Conservation (phyloP, 2,797 vertebrate species). For the Dermochelys coriacea region DNA sequence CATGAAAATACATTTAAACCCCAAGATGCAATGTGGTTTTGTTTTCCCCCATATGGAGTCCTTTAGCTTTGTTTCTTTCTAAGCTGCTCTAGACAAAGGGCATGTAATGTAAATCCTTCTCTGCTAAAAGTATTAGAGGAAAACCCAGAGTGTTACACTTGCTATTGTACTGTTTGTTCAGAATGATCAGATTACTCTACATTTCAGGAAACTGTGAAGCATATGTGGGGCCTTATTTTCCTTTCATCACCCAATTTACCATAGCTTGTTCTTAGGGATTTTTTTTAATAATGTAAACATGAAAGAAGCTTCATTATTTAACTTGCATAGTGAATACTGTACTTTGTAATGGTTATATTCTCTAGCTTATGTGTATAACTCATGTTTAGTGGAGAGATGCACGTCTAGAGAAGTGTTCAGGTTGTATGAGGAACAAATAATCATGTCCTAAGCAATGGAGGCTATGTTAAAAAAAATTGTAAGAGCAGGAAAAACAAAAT, state of each 20-base stretch:
- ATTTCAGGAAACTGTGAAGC: neutral
- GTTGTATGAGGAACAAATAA: neutral
- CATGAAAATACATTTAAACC: neutral
- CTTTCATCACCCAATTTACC: neutral
- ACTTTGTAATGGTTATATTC: accelerated
- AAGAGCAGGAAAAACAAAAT: neutral
- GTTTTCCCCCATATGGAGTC: neutral
- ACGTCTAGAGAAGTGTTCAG: neutral
- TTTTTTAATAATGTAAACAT: neutral
- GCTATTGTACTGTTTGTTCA: neutral
- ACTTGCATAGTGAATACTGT: neutral
- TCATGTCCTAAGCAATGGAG: neutral
- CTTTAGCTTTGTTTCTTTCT: neutral
- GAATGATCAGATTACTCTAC: neutral
- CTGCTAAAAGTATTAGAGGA: neutral
- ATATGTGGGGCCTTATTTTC: neutral
- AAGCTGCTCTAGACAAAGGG: neutral
- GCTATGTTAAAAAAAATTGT: neutral
- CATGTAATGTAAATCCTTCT: neutral
- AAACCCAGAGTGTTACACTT: neutral
- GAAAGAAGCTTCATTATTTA: accelerated
- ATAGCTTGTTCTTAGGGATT: neutral
- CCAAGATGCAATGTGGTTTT: neutral
- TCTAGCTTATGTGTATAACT: neutral
- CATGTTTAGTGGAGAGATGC: neutral